phyloP scores from a whole-genome alignment of 2,113 vertebrate species.

The Microtus oregoni region DNA sequence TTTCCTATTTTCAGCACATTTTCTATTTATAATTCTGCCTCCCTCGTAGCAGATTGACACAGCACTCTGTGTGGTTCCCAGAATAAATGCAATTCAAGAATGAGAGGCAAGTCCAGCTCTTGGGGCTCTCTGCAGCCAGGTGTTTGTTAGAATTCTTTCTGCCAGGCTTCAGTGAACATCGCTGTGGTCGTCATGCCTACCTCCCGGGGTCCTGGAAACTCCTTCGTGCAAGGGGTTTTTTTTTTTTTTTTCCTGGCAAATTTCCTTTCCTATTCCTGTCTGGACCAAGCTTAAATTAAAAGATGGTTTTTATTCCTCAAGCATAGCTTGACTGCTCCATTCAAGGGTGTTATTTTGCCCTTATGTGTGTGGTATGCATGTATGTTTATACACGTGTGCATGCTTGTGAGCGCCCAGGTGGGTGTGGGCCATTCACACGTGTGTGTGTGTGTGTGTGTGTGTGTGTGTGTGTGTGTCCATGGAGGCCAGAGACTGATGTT shows the following conservation, averaged over 20 bases:
- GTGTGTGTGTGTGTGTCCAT: too few relatives aligned
- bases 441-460: too few relatives aligned
- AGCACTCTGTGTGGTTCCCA: slow-evolving; percentile 70
- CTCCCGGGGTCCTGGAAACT: slow-evolving; percentile 25
- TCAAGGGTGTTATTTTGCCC: not conserved
- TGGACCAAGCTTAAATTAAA: slow-evolving; percentile 43
- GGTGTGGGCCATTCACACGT: too few relatives aligned
- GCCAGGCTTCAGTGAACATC: slow-evolving; percentile 27
- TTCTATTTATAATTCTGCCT: slow-evolving; percentile 80
- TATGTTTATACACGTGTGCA: not conserved
- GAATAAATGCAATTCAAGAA: slow-evolving; percentile 71
- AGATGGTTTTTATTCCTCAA: slow-evolving; percentile 5
- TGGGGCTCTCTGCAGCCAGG: slow-evolving; percentile 54
- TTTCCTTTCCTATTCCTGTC: slow-evolving; percentile 36
- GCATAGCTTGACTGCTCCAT: not conserved
- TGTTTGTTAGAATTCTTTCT: slow-evolving; percentile 48
- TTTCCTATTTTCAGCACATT: slow-evolving; percentile 80
- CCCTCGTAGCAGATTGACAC: slow-evolving; percentile 69
- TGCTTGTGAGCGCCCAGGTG: not conserved
- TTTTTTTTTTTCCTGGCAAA: slow-evolving; percentile 43
- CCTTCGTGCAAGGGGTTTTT: not conserved
- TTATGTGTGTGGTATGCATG: not conserved
- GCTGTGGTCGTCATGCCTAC: slow-evolving; percentile 15
- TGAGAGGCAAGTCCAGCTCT: slow-evolving; percentile 61
- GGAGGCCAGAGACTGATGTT: not conserved